Percentiles rank a stretch among this genome's conserved stretches.
These are phyloP conservation scores for Epinotia nisella DNA, from an alignment of 2,888 invertebrate genomes.

Conservation along the genomic window DNA sequence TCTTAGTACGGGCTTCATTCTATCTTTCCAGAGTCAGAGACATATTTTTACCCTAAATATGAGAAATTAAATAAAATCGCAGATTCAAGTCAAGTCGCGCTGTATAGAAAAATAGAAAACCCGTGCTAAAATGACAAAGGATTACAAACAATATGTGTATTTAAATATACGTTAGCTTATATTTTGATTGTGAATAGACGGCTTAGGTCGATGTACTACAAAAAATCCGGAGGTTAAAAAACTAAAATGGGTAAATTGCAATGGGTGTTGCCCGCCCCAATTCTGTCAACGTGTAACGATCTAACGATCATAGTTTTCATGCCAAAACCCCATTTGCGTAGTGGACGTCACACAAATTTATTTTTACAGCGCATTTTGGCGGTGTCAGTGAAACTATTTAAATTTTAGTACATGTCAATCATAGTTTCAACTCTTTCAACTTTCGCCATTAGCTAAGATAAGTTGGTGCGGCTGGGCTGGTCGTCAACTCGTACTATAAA, in stretches of 20 bases:
- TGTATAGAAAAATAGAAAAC: no score
- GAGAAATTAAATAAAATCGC: no score
- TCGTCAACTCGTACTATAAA: conserved; percentile 7
- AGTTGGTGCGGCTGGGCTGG: neutral
- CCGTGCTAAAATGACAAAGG: no score
- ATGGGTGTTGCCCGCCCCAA: conserved; percentile 24
- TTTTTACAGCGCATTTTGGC: neutral
- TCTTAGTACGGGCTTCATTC: no score
- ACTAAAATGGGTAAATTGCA: conserved; percentile 28
- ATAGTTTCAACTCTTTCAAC: neutral
- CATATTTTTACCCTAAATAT: no score
- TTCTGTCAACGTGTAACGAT: conserved; percentile 15
- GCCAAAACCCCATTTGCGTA: conserved; percentile 22
- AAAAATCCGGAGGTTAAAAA: conserved; percentile 12
- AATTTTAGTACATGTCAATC: neutral
- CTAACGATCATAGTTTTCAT: conserved; percentile 11
- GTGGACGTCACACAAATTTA: conserved; percentile 20
- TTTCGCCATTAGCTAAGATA: neutral
- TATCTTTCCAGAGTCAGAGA: no score
- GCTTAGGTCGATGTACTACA: conserved; percentile 5
- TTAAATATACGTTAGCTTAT: neutral
- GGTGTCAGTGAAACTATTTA: neutral
- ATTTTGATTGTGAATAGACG: neutral
- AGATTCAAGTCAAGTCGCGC: no score
- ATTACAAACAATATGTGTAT: no score